Evolutionary conservation across 1,140 invertebrate genomes (phyloP), one percentile per base, ranked within the genome.

Genomic region (Nautilus pompilius): DNA sequence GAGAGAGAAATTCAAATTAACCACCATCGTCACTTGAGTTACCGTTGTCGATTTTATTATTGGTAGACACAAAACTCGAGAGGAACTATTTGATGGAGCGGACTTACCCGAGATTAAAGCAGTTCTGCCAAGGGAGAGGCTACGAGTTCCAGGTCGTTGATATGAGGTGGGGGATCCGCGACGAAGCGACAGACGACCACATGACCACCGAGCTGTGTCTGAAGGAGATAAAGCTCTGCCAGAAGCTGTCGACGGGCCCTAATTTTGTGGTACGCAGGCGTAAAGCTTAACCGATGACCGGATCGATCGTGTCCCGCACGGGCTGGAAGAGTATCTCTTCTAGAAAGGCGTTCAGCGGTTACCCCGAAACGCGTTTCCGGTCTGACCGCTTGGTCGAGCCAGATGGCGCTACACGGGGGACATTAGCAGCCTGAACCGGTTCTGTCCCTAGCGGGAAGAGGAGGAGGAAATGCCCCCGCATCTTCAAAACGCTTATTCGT

Each of bases 191-290:
- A 0, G 95, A 98, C 79, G 95, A 98, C 88, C 95, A 98, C 82
- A 96, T 97, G 93, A 97, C 95, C 5, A 97, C 95, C 0, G 95
- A 98, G 78, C 87, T 98, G 0, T 99, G 96, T 78, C 96, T 98
- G 91, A 89, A 91, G 63, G 96, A 98, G 85, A 96, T 99, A 63
- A 89, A 92, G 79, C 97, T 97, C 80, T 98, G 96, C 80, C 95
- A 98, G 80, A 85, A 95, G 29, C 82, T 98, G 0, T 98, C 95
- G 0, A 96, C 98, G 90, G 95, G 95, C 0, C 95, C 96, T 0
- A 98, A 96, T 80, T 99, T 99, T 84, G 95, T 99, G 70, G 90
- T 78, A 51, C 66, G 66, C 59, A 48, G n/a, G n/a, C n/a, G n/a
- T n/a, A n/a, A n/a, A n/a, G n/a, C n/a, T n/a, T n/a, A n/a, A n/a